Base-by-base conservation (phyloP, 2,797 vertebrate species). In the Stomatorhinus walkeri region DNA sequence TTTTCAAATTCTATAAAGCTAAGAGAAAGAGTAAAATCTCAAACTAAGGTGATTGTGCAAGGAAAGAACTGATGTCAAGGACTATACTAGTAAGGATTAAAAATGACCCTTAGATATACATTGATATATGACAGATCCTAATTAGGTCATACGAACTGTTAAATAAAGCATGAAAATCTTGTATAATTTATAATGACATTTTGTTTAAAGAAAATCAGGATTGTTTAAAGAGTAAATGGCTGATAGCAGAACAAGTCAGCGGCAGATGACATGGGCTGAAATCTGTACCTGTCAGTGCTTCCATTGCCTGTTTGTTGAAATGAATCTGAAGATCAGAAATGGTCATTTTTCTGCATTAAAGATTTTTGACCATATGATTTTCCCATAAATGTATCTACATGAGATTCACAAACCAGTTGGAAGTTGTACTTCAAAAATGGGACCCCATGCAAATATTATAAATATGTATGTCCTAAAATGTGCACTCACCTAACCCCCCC, bases 141-240 rank as follows among this genome's bases (percentile, higher is more conserved):
- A 36, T 36, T 61, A 87, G 40, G 59, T 48, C 36, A 72, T 24
- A 88, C 0, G 19, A 72, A 56, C 48, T 59, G 28, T 81, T 46
- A 16, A 79, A 12, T 6, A 56, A 43, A 59, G 28, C 32, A 22
- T 52, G 48, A 76, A 51, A 68, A 64, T 4, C 49, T 40, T 40
- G 49, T 88, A 40, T 83, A 81, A 83, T 56, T 88, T 28, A 83
- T 28, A 48, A 46, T 61, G 36, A 88, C 32, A 59, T 61, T 46
- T 59, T 43, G 19, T 28, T 84, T 83, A 88, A 84, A 56, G 32
- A n/a, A 87, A 59, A 22, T 59, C 36, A 32, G 32, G 88, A 46
- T 56, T 48, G 72, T 79, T 56, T 76, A 76, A 88, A 86, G 85
- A 87, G 84, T 28, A 85, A 85, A 85, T 85, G 84, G 54, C 51